Evolutionary conservation across 2,113 vertebrate species (phyloP), one percentile per base, ranked within the genome.

Genomic region (Merops nubicus): DNA sequence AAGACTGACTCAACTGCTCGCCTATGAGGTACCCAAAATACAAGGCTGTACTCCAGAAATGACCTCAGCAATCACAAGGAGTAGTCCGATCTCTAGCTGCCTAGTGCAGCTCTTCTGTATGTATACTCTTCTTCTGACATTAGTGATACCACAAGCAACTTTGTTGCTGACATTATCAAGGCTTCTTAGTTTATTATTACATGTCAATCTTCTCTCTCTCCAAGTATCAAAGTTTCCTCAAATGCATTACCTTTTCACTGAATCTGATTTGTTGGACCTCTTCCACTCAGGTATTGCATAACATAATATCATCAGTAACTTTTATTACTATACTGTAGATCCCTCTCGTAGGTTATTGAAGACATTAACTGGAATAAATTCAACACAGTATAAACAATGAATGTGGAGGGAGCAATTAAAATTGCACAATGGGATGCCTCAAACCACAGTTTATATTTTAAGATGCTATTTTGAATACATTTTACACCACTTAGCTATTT

Each of bases 391-490:
- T 62, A 85, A 87, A 93, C 40, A 89, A 68, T 80, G 88, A 91
- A 89, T 40, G 45, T 60, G 42, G 56, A 96, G 50, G 56, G 34
- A 72, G 51, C 26, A 94, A 88, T 90, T 88, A 77, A 54, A 80
- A 68, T 54, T 90, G 47, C 64, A 78, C 51, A 94, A 36, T 21
- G 51, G 63, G 82, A 73, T 81, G 29, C 78, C 63, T 78, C 56
- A 91, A 90, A 93, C 64, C 23, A 84, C 8, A 51, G 60, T 68
- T 78, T 78, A 19, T 67, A 91, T 84, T 88, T 90, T 77, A 94
- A 81, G 65, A 85, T 4, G 3, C 21, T 67, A 72, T 48, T 86
- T 92, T 12, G 81, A 86, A 78, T 75, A 62, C 48, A 87, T 73
- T 89, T 91, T 88, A 80, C 88, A 63, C 78, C 42, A 88, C 12